A percentile compares a stretch with the other conserved stretches of the same genome.
phyloP scores from a whole-genome alignment of 2,113 vertebrate species.

The Ciconia stormi region DNA sequence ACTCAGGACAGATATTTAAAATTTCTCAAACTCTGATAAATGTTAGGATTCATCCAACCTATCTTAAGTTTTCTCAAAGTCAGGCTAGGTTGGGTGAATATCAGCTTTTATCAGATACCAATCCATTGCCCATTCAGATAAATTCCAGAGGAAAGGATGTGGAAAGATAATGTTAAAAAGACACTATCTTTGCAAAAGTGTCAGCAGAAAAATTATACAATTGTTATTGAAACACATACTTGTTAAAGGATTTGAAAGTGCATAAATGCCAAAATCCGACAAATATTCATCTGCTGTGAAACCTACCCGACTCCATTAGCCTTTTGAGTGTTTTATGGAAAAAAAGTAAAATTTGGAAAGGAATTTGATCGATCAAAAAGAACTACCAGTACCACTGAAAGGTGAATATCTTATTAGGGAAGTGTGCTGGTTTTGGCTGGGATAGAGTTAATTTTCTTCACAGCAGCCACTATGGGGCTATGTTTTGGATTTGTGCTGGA shows the following conservation, averaged over 20 bases:
- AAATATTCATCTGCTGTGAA: neutral
- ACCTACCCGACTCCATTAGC: neutral
- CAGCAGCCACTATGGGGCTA: too few relatives aligned
- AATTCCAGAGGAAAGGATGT: neutral
- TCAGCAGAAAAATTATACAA: neutral
- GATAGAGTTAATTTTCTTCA: too few relatives aligned
- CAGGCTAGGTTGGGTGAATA: neutral
- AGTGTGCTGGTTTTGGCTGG: neutral
- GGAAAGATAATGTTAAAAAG: neutral
- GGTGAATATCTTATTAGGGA: neutral
- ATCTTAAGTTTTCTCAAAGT: neutral
- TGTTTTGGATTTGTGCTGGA: too few relatives aligned
- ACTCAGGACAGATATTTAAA: neutral
- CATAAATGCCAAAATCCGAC: neutral
- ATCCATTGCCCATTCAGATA: neutral
- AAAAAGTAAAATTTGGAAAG: neutral
- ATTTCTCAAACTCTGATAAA: neutral
- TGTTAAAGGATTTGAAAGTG: neutral
- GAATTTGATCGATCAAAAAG: neutral
- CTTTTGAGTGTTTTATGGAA: neutral
- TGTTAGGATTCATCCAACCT: neutral
- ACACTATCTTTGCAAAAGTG: neutral
- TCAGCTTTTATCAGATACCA: neutral
- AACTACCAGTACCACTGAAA: neutral
- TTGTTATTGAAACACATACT: neutral